Conservation (phyloP, 2,888 invertebrate species). For the Melanotus villosus region DNA sequence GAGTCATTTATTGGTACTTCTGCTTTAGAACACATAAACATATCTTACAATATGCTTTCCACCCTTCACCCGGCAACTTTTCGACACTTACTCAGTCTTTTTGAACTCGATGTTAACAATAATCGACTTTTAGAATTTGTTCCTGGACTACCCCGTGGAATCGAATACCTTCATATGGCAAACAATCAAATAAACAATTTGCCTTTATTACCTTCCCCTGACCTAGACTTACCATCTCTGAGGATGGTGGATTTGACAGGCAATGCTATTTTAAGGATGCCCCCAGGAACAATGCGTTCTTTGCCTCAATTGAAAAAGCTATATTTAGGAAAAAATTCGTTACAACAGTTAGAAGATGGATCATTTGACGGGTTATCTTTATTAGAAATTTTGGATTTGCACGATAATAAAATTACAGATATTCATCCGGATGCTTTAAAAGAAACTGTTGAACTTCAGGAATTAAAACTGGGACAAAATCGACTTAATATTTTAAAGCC, state of each 20-base stretch:
- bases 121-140: constrained; percentile 83
- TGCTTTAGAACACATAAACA: constrained; percentile 83
- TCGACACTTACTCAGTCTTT: constrained; percentile 80
- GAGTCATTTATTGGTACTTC: constrained; percentile 81
- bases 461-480: constrained; percentile 84
- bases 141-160: constrained; percentile 82
- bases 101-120: constrained; percentile 83
- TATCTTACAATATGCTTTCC: constrained; percentile 82
- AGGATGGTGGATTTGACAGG: constrained; percentile 82
- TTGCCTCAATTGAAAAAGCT: constrained; percentile 79
- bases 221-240: constrained; percentile 80
- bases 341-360: constrained; percentile 78
- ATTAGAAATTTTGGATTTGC: constrained; percentile 82
- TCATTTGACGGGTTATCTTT: constrained; percentile 79
- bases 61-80: constrained; percentile 84
- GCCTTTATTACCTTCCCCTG: constrained; percentile 77
- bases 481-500: constrained; percentile 80
- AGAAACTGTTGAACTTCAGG: constrained; percentile 75
- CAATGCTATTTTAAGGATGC: constrained; percentile 81
- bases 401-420: constrained; percentile 80
- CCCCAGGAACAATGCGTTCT: constrained; percentile 76
- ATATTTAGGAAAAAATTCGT: constrained; percentile 80
- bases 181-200: constrained; percentile 80
- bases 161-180: constrained; percentile 81
- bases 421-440: constrained; percentile 77